A percentile compares a stretch with the other conserved stretches of the same genome.
Conservation (phyloP, 2,888 invertebrate genomes). For the Xestia sexstrigata region DNA sequence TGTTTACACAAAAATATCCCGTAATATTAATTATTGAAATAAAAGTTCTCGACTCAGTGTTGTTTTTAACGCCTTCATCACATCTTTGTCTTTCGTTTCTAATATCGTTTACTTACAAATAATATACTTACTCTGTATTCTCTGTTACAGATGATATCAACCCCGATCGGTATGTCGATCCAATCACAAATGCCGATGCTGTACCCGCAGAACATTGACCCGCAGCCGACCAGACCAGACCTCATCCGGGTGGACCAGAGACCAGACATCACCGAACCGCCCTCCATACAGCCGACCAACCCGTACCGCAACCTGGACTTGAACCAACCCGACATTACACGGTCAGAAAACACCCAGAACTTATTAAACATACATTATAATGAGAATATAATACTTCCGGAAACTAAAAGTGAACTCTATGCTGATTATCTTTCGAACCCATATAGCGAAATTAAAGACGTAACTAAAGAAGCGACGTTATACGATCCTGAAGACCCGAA, state of each 20-base stretch:
- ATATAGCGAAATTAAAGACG: constrained; percentile 84
- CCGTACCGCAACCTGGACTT: constrained; percentile 24
- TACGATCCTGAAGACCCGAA: constrained; percentile 78
- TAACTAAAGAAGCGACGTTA: constrained; percentile 77
- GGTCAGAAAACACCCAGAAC: constrained; percentile 54
- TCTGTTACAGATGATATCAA: constrained; percentile 91
- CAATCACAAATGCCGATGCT: constrained; percentile 84
- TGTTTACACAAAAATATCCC: background rate
- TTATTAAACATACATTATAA: constrained; percentile 57
- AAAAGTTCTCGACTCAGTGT: background rate
- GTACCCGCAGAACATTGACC: constrained; percentile 75
- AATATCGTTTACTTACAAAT: background rate
- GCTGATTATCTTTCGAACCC: constrained; percentile 91
- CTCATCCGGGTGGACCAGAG: constrained; percentile 36
- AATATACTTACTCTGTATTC: background rate
- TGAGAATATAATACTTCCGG: constrained; percentile 59
- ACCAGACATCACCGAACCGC: constrained; percentile 50
- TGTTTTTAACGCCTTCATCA: background rate
- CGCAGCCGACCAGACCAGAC: constrained; percentile 49
- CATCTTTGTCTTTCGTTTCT: background rate
- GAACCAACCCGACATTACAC: constrained; percentile 34
- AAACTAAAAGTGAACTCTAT: constrained; percentile 82
- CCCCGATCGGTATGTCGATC: constrained; percentile 90
- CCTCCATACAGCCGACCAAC: constrained; percentile 28
- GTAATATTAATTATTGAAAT: background rate